These are phyloP conservation scores for Gastracanthus pulcherrimus DNA, from an alignment of 2,888 invertebrate genomes.

Conservation along the genomic window DNA sequence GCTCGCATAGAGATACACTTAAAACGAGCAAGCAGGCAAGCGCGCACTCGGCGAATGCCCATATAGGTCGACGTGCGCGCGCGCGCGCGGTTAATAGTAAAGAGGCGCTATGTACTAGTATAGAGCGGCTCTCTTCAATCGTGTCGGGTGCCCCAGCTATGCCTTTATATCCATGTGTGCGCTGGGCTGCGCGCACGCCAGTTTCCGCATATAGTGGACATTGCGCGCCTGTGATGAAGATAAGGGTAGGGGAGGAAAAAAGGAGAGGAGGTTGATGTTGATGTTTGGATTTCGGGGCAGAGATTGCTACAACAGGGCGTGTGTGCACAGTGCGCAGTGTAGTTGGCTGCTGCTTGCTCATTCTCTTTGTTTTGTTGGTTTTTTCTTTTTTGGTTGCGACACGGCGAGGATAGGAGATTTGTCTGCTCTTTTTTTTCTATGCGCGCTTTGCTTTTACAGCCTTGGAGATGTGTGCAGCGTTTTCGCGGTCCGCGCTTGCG, in stretches of 20 bases:
- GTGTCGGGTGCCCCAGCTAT: too few relatives aligned
- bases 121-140: neutral
- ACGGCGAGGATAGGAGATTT: neutral
- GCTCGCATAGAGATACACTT: neutral
- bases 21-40: conserved; percentile 2
- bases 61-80: conserved; percentile 31
- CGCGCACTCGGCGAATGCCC: conserved; percentile 28
- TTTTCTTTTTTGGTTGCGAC: too few relatives aligned
- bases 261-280: neutral
- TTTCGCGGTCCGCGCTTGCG: neutral
- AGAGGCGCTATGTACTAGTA: neutral
- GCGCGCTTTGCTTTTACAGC: neutral
- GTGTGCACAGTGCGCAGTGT: too few relatives aligned
- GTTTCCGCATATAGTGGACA: too few relatives aligned
- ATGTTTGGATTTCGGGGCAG: neutral
- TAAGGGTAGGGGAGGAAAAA: neutral
- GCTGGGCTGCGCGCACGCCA: too few relatives aligned
- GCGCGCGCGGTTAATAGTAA: conserved; percentile 22
- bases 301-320: neutral
- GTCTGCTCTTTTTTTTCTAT: neutral
- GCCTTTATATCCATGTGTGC: too few relatives aligned
- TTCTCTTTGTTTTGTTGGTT: neutral
- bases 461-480: neutral
- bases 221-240: too few relatives aligned
- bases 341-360: neutral